A percentile compares a stretch with the other conserved stretches of the same genome.
These are phyloP conservation scores for Tachuris rubrigastra DNA, from an alignment of 2,113 vertebrate genomes.

Conservation along the genomic window DNA sequence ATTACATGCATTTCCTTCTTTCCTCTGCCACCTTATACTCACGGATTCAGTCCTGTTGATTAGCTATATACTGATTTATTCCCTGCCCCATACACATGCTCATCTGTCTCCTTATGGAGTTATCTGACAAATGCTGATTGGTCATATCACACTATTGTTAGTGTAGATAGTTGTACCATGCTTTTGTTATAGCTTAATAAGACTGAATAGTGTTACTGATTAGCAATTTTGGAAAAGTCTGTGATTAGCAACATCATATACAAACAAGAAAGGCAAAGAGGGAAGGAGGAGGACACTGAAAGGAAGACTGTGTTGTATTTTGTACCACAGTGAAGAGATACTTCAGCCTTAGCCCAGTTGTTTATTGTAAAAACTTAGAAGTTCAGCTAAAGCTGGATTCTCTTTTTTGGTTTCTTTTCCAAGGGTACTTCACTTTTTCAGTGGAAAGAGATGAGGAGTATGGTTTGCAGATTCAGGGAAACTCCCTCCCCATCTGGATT, in stretches of 20 bases:
- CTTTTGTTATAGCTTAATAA: neutral
- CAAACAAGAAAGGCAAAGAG: neutral
- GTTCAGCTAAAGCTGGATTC: neutral
- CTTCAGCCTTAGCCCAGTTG: neutral
- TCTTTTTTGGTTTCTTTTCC: neutral
- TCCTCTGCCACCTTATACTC: neutral
- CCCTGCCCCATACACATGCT: neutral
- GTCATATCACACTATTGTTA: neutral
- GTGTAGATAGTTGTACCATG: neutral
- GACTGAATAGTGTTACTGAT: neutral
- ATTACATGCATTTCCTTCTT: neutral
- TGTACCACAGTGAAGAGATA: neutral
- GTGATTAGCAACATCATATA: neutral
- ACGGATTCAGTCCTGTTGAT: neutral
- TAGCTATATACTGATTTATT: neutral
- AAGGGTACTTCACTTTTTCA: neutral
- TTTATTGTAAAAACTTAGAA: neutral
- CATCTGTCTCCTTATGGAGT: neutral
- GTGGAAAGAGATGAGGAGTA: neutral
- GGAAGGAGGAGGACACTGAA: neutral
- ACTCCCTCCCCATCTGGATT: neutral
- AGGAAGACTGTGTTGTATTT: neutral
- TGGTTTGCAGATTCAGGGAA: neutral
- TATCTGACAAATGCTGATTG: neutral
- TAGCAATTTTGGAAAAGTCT: neutral